Evolutionary conservation across 2,113 vertebrate species (phyloP).

Genomic region (Microcebus tavaratra): DNA sequence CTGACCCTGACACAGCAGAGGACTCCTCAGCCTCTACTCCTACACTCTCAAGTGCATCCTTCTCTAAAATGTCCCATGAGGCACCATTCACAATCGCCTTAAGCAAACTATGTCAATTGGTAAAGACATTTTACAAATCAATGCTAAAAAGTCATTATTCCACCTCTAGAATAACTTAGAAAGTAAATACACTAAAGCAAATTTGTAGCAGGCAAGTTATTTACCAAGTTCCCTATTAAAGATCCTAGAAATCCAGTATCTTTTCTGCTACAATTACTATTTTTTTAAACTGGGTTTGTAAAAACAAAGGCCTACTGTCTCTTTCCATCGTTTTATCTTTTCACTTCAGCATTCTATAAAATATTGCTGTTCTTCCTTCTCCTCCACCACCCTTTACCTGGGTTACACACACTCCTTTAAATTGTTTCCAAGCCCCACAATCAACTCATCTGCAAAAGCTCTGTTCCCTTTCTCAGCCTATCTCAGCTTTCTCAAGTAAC

Average conservation of each 20-base stretch:
- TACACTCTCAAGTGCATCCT: neutral
- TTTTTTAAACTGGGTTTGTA: neutral
- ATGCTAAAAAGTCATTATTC: neutral
- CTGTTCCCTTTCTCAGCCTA: neutral
- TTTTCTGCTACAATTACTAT: too few relatives aligned
- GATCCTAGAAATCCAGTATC: neutral
- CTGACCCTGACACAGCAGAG: neutral
- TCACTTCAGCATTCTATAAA: neutral
- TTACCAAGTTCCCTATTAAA: neutral
- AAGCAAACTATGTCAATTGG: neutral
- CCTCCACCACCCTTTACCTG: too few relatives aligned
- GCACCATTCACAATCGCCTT: neutral
- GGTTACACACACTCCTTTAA: neutral
- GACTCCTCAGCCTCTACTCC: neutral
- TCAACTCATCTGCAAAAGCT: neutral
- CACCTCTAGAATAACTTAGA: neutral
- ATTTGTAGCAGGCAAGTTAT: neutral
- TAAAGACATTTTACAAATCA: neutral
- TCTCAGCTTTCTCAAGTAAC: neutral
- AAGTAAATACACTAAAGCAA: neutral
- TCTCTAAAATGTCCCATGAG: neutral
- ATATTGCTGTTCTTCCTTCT: neutral
- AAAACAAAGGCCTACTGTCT: neutral
- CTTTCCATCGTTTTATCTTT: neutral
- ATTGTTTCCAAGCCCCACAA: neutral